Evolutionary conservation across 2,113 vertebrate species (phyloP).

Genomic region (Xenopus laevis): DNA sequence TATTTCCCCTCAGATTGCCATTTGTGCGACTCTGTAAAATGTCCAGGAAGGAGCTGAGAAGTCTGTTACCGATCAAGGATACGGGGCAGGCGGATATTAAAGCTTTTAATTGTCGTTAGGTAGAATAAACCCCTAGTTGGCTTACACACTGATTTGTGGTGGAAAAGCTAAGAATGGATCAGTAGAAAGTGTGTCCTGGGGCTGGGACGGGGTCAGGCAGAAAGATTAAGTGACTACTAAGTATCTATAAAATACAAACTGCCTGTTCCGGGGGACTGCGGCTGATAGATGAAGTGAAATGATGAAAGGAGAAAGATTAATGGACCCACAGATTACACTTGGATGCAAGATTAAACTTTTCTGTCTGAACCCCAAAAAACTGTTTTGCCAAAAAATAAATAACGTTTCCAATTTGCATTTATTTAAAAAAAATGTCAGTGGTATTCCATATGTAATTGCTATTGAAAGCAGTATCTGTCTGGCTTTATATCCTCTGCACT

Average conservation of each 20-base stretch:
- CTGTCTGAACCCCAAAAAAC: no score
- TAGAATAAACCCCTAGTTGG: constrained; percentile 2
- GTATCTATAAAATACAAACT: background rate
- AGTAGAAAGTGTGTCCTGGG: background rate
- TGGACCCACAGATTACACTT: no score
- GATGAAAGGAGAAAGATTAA: no score
- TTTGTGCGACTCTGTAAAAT: constrained; percentile 18
- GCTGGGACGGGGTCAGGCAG: background rate
- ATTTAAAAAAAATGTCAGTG: no score
- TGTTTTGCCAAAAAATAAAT: no score
- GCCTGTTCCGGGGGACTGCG: background rate
- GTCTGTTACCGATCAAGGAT: constrained; percentile 42
- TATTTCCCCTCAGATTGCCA: background rate
- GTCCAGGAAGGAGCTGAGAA: constrained; percentile 35
- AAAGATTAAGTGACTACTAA: background rate
- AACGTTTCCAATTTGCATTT: no score
- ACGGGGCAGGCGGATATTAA: constrained; percentile 34
- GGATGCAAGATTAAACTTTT: no score
- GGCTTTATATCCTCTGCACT: no score
- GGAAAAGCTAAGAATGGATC: background rate
- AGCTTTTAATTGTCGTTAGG: constrained; percentile 21
- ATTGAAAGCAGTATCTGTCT: no score
- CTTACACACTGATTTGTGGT: background rate
- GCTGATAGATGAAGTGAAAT: no score
- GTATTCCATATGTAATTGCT: no score